Conservation (phyloP, 92 coral and sea anemone genomes). For the Phenganax marumi region DNA sequence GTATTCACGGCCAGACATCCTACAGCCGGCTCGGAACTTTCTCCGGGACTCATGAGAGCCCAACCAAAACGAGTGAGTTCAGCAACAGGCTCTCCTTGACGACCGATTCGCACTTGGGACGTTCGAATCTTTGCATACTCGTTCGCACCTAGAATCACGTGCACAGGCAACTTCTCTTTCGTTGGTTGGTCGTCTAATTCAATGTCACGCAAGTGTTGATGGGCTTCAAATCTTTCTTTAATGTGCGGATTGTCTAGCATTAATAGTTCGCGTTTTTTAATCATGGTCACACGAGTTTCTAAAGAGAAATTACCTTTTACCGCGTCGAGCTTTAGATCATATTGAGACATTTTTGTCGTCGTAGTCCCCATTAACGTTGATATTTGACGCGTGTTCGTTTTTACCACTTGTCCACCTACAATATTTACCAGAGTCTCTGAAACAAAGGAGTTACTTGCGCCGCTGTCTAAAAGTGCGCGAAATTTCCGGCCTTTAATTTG, state of each 20-base stretch:
- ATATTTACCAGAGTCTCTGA: constrained; percentile 17
- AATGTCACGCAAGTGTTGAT: constrained; percentile 31
- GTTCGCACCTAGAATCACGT: constrained; percentile 7
- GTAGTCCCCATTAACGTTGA: constrained; percentile 27
- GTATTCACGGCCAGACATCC: constrained; percentile 34
- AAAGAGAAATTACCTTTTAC: neutral
- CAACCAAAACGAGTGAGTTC: constrained; percentile 46
- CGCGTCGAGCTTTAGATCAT: neutral
- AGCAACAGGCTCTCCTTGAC: constrained; percentile 32
- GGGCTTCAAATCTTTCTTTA: neutral
- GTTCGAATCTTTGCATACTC: constrained; percentile 20
- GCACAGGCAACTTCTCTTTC: constrained; percentile 16
- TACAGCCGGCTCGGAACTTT: constrained; percentile 13
- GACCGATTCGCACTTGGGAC: neutral
- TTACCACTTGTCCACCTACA: constrained; percentile 6
- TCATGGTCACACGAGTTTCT: constrained; percentile 33
- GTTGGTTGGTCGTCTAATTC: constrained; percentile 37
- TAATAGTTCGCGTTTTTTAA: constrained; percentile 37
- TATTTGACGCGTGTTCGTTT: neutral
- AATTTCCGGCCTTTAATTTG: constrained; percentile 57
- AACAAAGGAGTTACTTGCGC: constrained; percentile 51
- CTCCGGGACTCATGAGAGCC: constrained; percentile 46
- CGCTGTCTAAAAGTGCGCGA: constrained; percentile 61
- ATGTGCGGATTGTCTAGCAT: constrained; percentile 45
- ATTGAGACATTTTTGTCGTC: constrained; percentile 23